Evolutionary conservation across 1,140 invertebrate species (phyloP), one percentile per base, ranked within the genome.

Genomic region (Drosophila fuyamai): DNA sequence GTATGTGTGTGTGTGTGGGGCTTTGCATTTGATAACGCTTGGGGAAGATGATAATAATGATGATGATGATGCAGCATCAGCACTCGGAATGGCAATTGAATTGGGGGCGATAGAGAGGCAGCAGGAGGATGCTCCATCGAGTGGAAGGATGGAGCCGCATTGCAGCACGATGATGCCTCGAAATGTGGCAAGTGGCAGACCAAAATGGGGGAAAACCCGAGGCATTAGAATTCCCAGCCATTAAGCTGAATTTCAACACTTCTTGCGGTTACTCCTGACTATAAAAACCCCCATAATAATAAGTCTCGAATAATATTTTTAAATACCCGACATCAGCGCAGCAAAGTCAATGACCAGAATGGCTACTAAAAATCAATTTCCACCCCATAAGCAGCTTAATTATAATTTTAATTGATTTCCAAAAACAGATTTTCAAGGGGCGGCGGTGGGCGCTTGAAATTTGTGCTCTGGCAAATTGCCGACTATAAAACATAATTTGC

Each of bases 351-450:
- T 72, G 68, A 72, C 68, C 68, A 50, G 53, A 71, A 71, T 71
- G 68, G 44, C 66, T 58, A 71, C 68, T 76, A 60, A 76, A 67
- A 81, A 81, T 76, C 78, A 81, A 81, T 81, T 81, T 75, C 60
- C 58, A 58, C 43, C 29, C 63, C 53, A 79, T 80, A 76, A 70
- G 71, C 56, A 74, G 74, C 79, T 78, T 82, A 68, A 81, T 82
- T 83, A 83, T 66, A 62, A 66, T 84, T 84, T 83, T 66, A 83
- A 83, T 83, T 79, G 76, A 84, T 80, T 80, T 79, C 47, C 57
- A 59, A 68, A 79, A 83, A 58, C 56, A 79, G 66, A 77, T 72
- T 81, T 76, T 0, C 32, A 63, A 38, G 10, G 36, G 57, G 47
- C 18, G 18, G 10, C 32, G 10, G 1, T 54, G 55, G 38, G n/a